Evolutionary conservation across 2,797 vertebrate genomes (phyloP), one percentile per base, ranked within the genome.

Genomic region (Gephyroberyx darwinii): DNA sequence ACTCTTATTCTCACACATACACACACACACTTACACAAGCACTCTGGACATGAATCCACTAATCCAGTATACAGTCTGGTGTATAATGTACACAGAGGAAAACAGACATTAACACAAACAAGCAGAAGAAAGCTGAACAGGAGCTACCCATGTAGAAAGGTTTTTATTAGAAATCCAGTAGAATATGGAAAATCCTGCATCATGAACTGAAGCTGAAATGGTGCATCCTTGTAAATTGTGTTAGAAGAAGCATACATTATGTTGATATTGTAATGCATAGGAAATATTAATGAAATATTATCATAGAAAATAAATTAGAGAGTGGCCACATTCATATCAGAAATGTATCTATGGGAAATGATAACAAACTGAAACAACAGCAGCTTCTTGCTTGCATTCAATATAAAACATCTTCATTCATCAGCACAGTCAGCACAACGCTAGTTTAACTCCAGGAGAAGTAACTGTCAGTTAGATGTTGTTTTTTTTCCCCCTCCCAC

Each of bases 371-470:
- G 26, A 50, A 26, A 62, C 43, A 54, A 48, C 5, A 33, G 30
- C 45, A 54, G 63, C 37, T 26, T 37, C 51, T 26, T 13, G 20
- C 64, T 22, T 30, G 39, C 39, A 17, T 31, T 45, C 26, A 17
- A 43, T 33, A 47, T 47, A 20, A 73, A 71, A 68, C 45, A 14
- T 65, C 55, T 61, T 66, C 26, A 62, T 60, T 78, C 61, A 78
- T 81, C 5, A 69, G 57, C 53, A 45, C 60, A 75, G 41, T 82
- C 70, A 74, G 71, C 72, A 65, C 39, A 73, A 63, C 77, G 39
- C 61, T 47, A 31, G 30, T 67, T 73, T 72, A 74, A 84, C 68
- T 52, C 13, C 31, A 39, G 37, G 80, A 73, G 84, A 86, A 77
- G 62, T 62, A 47, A 47, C 69, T 75, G 68, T 57, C 59, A 64